Conservation (phyloP, 2,113 vertebrate genomes). For the Leptodactylus fuscus region DNA sequence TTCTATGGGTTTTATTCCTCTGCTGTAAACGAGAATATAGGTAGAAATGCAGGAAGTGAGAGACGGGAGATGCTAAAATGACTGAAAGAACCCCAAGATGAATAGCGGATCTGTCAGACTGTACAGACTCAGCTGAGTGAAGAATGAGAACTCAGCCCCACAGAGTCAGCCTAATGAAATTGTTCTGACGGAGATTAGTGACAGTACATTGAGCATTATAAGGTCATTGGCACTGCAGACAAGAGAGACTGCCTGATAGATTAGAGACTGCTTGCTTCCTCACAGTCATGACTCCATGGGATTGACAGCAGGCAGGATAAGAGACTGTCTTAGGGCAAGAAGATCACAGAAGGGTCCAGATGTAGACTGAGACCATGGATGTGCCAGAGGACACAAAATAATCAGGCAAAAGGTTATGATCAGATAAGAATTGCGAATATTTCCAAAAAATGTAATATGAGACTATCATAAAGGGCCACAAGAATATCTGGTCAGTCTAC, state of each 20-base stretch:
- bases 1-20: not conserved
- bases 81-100: not conserved
- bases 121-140: constrained; percentile 13
- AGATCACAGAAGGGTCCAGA: not conserved
- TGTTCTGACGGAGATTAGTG: constrained; percentile 52
- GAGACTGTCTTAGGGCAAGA: too few species aligned
- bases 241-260: not conserved
- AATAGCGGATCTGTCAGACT: constrained; percentile 14
- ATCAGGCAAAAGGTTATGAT: not conserved
- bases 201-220: constrained; percentile 56
- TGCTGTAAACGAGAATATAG: not conserved
- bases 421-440: not conserved
- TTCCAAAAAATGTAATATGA: not conserved
- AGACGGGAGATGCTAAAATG: not conserved
- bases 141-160: constrained; percentile 12
- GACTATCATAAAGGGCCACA: too few species aligned
- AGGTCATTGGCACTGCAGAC: constrained; percentile 45
- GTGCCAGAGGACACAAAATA: not conserved
- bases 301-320: not conserved
- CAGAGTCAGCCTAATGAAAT: constrained; percentile 33
- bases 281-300: not conserved
- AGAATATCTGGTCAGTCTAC: too few species aligned
- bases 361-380: not conserved
- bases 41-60: not conserved
- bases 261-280: constrained; percentile 9